Evolutionary conservation across 2,888 invertebrate genomes (phyloP).

Genomic region (Cremastinae sp.): DNA sequence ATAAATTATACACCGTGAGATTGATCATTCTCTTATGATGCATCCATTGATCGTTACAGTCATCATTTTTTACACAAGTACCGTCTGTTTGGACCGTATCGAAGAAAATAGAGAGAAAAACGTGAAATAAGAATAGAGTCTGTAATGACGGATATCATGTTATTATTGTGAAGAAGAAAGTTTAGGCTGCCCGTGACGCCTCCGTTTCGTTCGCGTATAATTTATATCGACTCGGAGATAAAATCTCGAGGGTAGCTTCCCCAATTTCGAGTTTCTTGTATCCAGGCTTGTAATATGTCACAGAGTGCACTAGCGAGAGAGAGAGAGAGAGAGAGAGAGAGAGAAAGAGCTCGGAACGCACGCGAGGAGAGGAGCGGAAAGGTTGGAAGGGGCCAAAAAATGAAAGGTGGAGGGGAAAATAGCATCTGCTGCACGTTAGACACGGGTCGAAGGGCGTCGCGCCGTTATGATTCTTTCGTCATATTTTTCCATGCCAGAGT

Average conservation of each 20-base stretch:
- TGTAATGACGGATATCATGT: conserved; percentile 80
- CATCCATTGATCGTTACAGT: no score
- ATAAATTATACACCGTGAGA: no score
- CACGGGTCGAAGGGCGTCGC: conserved; percentile 79
- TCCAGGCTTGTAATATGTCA: conserved; percentile 61
- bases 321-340: no score
- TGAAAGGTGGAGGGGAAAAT: conserved; percentile 66
- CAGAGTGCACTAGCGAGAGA: conserved; percentile 30
- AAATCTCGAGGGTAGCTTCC: conserved; percentile 75
- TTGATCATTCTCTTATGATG: no score
- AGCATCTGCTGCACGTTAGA: conserved; percentile 80
- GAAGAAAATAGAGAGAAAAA: not conserved
- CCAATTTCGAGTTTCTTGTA: conserved; percentile 66
- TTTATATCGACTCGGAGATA: conserved; percentile 78
- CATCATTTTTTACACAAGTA: no score
- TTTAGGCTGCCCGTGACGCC: conserved; percentile 76
- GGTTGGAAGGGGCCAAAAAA: conserved; percentile 48
- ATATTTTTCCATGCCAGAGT: conserved; percentile 58
- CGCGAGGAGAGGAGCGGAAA: conserved; percentile 50
- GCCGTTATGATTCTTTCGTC: conserved; percentile 56
- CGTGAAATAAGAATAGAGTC: no score
- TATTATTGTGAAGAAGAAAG: conserved; percentile 60
- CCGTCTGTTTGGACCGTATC: no score
- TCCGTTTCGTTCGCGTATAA: conserved; percentile 73
- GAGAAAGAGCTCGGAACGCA: conserved; percentile 46